Evolutionary conservation across 2,888 invertebrate genomes (phyloP).

Genomic region (Chydorus sphaericus): DNA sequence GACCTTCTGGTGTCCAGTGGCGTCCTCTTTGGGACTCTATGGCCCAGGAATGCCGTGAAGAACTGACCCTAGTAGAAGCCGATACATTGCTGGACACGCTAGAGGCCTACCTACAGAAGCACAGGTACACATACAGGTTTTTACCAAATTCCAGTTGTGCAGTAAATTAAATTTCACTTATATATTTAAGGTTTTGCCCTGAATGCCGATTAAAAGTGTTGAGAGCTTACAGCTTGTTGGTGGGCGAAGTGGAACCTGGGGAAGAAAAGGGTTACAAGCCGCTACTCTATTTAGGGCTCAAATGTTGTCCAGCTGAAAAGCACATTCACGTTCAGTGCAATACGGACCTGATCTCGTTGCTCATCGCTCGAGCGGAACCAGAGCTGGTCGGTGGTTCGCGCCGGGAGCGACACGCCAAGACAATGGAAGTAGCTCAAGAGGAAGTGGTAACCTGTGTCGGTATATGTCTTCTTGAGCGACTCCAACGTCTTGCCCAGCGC

Average conservation of each 20-base stretch:
- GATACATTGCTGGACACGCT: conserved; percentile 69
- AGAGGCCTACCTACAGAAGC: conserved; percentile 79
- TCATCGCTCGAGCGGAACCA: conserved; percentile 80
- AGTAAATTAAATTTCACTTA: conserved; percentile 12
- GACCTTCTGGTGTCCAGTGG: conserved; percentile 23
- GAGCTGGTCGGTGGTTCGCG: conserved; percentile 64
- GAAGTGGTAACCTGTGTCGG: conserved; percentile 90
- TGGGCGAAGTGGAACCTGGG: conserved; percentile 50
- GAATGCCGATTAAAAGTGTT: conserved; percentile 85
- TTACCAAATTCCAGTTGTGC: conserved; percentile 16
- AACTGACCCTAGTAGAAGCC: conserved; percentile 70
- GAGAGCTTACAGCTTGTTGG: conserved; percentile 69
- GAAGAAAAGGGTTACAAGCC: conserved; percentile 83
- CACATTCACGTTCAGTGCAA: conserved; percentile 78
- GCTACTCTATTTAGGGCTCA: conserved; percentile 70
- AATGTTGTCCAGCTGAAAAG: conserved; percentile 67
- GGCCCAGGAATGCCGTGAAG: conserved; percentile 31
- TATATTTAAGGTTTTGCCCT: conserved; percentile 52
- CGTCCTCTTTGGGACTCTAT: conserved; percentile 38
- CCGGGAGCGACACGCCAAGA: conserved; percentile 85
- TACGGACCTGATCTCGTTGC: conserved; percentile 72
- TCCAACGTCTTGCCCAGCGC: conserved; percentile 72
- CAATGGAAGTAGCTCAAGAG: conserved; percentile 91
- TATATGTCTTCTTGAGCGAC: conserved; percentile 77
- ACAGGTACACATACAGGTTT: conserved; percentile 44